Conservation (phyloP, 2,113 vertebrate species). For the Gadus chalcogrammus region DNA sequence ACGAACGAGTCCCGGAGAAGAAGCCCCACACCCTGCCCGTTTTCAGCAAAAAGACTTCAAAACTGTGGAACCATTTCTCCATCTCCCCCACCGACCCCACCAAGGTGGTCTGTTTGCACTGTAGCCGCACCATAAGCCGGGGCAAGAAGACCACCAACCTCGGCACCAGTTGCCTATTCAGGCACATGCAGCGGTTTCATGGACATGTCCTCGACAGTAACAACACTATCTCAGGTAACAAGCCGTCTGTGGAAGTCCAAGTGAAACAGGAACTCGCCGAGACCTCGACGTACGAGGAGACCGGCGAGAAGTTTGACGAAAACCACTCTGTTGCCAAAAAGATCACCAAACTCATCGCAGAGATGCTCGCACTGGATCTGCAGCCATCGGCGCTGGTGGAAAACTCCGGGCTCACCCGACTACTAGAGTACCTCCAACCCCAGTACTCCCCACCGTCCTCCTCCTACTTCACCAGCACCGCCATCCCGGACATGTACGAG, state of each 20-base stretch:
- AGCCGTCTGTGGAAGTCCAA: constrained; percentile 69
- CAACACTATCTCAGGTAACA: constrained; percentile 76
- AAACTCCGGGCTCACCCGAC: constrained; percentile 87
- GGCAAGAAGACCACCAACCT: constrained; percentile 97
- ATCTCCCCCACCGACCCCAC: constrained; percentile 90
- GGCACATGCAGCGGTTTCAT: constrained; percentile 94
- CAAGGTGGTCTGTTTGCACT: constrained; percentile 96
- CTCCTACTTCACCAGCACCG: constrained; percentile 91
- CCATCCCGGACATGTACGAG: constrained; percentile 95
- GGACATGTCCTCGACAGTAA: constrained; percentile 83
- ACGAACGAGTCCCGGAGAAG: constrained; percentile 67
- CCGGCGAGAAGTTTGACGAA: constrained; percentile 81
- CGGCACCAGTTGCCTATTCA: constrained; percentile 91
- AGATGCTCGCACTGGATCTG: constrained; percentile 98
- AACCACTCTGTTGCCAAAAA: constrained; percentile 95
- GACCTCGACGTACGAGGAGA: constrained; percentile 73
- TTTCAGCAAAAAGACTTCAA: constrained; percentile 96
- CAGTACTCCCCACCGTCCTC: constrained; percentile 89
- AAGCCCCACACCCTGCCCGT: constrained; percentile 75
- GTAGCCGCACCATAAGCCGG: constrained; percentile 93
- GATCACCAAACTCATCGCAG: constrained; percentile 92
- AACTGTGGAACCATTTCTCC: constrained; percentile 98
- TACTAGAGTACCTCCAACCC: constrained; percentile 92
- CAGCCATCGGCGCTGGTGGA: constrained; percentile 94
- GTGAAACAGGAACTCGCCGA: constrained; percentile 74